These are phyloP conservation scores for Mareca strepera DNA, from an alignment of 2,797 vertebrate species.

Conservation along the genomic window DNA sequence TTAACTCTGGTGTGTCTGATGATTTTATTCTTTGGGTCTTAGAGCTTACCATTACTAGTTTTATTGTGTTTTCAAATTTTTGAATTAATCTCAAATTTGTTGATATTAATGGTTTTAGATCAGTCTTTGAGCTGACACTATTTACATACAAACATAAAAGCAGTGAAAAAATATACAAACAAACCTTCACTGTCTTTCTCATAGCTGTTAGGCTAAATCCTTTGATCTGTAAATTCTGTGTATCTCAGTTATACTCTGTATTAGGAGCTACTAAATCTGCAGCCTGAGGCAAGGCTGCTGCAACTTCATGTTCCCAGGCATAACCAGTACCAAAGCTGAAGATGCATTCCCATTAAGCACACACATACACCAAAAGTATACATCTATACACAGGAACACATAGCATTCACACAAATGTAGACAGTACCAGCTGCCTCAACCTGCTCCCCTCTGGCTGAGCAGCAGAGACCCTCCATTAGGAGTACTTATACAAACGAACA, in stretches of 20 bases:
- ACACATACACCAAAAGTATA: neutral
- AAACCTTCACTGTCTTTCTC: neutral
- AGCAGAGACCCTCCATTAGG: neutral
- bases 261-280: neutral
- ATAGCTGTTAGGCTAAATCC: neutral
- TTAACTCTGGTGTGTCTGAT: neutral
- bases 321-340: neutral
- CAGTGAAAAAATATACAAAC: neutral
- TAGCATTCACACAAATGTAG: neutral
- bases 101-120: neutral
- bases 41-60: neutral
- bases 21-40: neutral
- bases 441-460: neutral
- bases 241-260: neutral
- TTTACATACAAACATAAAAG: neutral
- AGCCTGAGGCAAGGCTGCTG: neutral
- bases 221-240: neutral
- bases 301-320: fast-evolving
- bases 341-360: neutral
- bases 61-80: neutral
- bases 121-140: neutral
- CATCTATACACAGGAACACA: neutral
- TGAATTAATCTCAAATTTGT: neutral
- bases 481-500: neutral
- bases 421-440: neutral